Evolutionary conservation across 2,797 vertebrate species (phyloP).

Genomic region (Mormyrops attenuatus): DNA sequence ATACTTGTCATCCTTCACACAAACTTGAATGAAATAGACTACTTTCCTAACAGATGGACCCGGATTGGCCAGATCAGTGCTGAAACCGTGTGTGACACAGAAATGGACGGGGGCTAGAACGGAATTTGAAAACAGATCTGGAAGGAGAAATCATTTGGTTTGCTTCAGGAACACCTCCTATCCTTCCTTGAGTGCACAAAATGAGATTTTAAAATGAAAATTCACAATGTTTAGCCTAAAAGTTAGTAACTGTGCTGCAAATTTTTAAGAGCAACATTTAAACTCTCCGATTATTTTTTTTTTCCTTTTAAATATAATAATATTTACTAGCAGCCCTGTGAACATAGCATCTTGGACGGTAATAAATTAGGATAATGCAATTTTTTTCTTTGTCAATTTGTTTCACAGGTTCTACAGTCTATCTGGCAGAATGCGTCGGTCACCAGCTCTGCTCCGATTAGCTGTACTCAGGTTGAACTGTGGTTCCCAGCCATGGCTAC

Average conservation of each 20-base stretch:
- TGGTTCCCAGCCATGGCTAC: slow-evolving; percentile 47
- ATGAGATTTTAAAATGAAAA: slow-evolving; percentile 50
- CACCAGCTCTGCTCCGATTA: slow-evolving; percentile 47
- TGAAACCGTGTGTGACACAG: slow-evolving; percentile 35
- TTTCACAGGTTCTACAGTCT: slow-evolving; percentile 78
- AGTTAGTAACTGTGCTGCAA: slow-evolving; percentile 62
- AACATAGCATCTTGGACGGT: slow-evolving; percentile 72
- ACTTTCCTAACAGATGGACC: slow-evolving; percentile 44
- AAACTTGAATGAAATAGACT: slow-evolving; percentile 48
- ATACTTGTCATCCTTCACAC: slow-evolving; percentile 60
- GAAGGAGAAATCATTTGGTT: slow-evolving; percentile 44
- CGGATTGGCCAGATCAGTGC: slow-evolving; percentile 12
- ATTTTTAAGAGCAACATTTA: slow-evolving; percentile 63
- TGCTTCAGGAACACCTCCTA: slow-evolving; percentile 44
- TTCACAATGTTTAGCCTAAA: slow-evolving; percentile 43
- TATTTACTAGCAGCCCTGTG: slow-evolving; percentile 75
- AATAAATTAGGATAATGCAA: slow-evolving; percentile 94
- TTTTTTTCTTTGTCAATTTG: slow-evolving; percentile 43
- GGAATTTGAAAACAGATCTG: slow-evolving; percentile 28
- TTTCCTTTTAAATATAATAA: slow-evolving; percentile 79
- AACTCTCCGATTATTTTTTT: slow-evolving; percentile 50
- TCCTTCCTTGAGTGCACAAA: slow-evolving; percentile 52
- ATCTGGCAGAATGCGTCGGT: slow-evolving; percentile 53
- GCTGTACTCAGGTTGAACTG: slow-evolving; percentile 76
- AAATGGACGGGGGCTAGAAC: slow-evolving; percentile 38